Evolutionary conservation across 2,797 vertebrate species (phyloP).

Genomic region (Phylloscopus collybita): DNA sequence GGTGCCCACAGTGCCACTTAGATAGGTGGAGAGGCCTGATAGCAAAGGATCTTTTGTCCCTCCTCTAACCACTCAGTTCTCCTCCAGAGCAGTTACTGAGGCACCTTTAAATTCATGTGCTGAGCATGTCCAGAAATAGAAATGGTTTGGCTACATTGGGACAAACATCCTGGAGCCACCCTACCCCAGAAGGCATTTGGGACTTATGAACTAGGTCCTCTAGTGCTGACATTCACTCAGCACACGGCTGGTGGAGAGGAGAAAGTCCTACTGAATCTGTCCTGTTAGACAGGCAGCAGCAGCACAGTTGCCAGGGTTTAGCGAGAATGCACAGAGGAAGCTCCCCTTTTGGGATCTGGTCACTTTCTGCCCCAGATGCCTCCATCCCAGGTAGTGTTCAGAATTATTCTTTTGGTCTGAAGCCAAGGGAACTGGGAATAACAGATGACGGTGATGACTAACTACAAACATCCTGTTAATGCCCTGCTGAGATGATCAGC

Average conservation of each 20-base stretch:
- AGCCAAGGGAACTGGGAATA: background rate
- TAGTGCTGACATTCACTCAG: background rate
- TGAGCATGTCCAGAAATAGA: background rate
- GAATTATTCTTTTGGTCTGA: background rate
- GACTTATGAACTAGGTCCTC: background rate
- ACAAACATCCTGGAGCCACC: background rate
- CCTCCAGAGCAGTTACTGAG: background rate
- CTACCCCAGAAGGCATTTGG: background rate
- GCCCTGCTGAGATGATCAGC: background rate
- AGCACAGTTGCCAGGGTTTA: background rate
- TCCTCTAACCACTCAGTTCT: background rate
- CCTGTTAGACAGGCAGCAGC: background rate
- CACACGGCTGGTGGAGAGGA: accelerated
- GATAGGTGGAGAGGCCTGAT: background rate
- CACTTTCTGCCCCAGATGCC: background rate
- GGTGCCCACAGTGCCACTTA: background rate
- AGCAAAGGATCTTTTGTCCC: background rate
- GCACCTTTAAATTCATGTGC: background rate
- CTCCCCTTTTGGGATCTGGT: background rate
- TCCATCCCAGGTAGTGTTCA: background rate
- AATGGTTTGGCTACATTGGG: background rate
- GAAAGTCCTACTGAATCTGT: background rate
- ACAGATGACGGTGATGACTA: background rate
- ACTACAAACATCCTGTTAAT: background rate
- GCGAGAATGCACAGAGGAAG: background rate